Base-by-base conservation (phyloP, 2,888 invertebrate species). In the Trachelus iudaicus region DNA sequence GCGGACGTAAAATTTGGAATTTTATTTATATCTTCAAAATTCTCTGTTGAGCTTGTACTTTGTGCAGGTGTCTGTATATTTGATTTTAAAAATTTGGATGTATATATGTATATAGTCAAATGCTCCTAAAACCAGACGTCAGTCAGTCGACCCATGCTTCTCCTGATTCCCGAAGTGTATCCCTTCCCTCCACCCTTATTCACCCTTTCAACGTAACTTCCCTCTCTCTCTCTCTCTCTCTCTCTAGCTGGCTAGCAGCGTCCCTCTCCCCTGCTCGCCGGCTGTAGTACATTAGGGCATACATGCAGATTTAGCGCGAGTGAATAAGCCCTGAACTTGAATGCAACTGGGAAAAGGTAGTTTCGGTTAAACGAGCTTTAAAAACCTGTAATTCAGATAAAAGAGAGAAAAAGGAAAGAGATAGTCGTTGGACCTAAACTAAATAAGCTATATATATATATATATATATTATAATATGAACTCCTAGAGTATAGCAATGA, bases 341-440 rank as follows among this genome's bases (percentile, higher is more conserved):
- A 83, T 84, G 82, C 81, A 77, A 76, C 81, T 82, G 34, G 75
- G 76, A 76, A 80, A 79, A 80, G 79, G 81, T 79, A 83, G 82
- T 82, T 84, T 83, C 83, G 80, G 84, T 85, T 83, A 83, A 87
- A 85, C 83, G 83, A 84, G 81, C 81, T 85, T 83, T 75, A 77
- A 83, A 83, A 82, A 81, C 81, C 78, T 81, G 85, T 81, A 87
- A 84, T 71, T 6, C 56, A 23, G 23, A 56, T 15, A 56, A 56
- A 56, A 23, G 31, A 75, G 33, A 75, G 56, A 30, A 34, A 40
- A 71, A 35, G 33, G 23, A 9, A 30, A 33, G 71, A 56, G 56
- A 56, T 2, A 9, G 23, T 56, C 56, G 56, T 23, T 6, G 56
- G 23, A 56, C 40, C 40, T 1, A 15, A 15, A 1, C 9, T 6